Conservation (phyloP, 2,113 vertebrate species). For the Pipa parva region DNA sequence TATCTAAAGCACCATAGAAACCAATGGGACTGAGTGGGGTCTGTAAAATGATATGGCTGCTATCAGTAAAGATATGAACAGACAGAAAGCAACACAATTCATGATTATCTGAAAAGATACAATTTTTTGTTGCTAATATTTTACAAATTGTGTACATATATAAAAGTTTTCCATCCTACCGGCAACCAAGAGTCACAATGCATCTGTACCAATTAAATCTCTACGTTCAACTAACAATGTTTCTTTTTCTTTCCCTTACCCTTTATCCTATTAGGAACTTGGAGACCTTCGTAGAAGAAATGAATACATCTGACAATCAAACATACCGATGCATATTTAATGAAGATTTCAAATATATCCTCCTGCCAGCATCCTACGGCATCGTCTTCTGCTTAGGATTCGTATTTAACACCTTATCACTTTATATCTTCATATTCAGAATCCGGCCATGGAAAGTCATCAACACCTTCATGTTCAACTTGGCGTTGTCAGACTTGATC, state of each 20-base stretch:
- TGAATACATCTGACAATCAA: neutral
- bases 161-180: too few species aligned
- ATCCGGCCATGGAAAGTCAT: slow-evolving; percentile 86
- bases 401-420: slow-evolving; percentile 71
- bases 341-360: slow-evolving; percentile 86
- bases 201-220: too few species aligned
- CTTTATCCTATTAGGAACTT: neutral
- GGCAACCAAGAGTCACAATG: too few species aligned
- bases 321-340: slow-evolving; percentile 72
- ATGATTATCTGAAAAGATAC: too few species aligned
- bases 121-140: too few species aligned
- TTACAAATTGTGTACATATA: too few species aligned
- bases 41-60: too few species aligned
- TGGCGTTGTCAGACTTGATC: slow-evolving; percentile 80
- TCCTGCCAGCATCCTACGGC: slow-evolving; percentile 80
- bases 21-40: too few species aligned
- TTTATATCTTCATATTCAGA: slow-evolving; percentile 82
- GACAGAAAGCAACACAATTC: too few species aligned
- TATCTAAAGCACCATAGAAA: too few species aligned
- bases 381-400: slow-evolving; percentile 83
- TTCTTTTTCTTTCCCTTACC: neutral
- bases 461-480: slow-evolving; percentile 94
- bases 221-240: too few species aligned
- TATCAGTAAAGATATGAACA: too few species aligned
- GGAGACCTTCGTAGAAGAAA: neutral